Percentiles rank a stretch among this genome's conserved stretches.
phyloP scores from a whole-genome alignment of 2,113 vertebrate genomes.

The Paracyprichromis sp. region DNA sequence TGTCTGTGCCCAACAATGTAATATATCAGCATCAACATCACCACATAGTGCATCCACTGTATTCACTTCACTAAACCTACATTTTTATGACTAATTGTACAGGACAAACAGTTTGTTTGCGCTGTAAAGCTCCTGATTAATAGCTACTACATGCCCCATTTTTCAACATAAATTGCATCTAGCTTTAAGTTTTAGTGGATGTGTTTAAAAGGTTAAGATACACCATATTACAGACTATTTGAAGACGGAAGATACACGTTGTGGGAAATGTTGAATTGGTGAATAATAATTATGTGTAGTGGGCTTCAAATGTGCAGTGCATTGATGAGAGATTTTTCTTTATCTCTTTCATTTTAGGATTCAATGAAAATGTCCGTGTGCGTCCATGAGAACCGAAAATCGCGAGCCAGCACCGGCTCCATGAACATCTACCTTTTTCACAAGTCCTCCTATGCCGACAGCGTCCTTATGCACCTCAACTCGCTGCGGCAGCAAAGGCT shows the following conservation, averaged over 20 bases:
- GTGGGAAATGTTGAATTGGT: neutral
- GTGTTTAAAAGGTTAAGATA: neutral
- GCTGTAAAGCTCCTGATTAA: neutral
- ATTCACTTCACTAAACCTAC: neutral
- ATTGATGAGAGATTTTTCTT: neutral
- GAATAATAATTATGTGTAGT: neutral
- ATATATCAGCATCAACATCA: neutral
- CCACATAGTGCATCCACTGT: neutral
- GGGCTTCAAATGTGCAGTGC: neutral
- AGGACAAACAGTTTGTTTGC: neutral
- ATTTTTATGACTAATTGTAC: neutral
- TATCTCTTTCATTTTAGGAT: constrained; percentile 56
- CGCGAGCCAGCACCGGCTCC: constrained; percentile 74
- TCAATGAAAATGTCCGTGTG: constrained; percentile 84
- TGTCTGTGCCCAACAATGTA: neutral
- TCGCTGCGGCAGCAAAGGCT: constrained; percentile 72
- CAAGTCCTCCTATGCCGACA: constrained; percentile 75
- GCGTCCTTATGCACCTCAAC: constrained; percentile 79
- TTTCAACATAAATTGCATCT: neutral
- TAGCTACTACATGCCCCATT: neutral
- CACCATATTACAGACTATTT: neutral
- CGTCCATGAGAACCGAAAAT: constrained; percentile 82
- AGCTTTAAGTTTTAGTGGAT: neutral
- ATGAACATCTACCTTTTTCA: constrained; percentile 79
- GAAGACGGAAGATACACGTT: neutral